A percentile compares a stretch with the other conserved stretches of the same genome.
These are phyloP conservation scores for Esox lucius DNA, from an alignment of 2,797 vertebrate genomes.

Conservation along the genomic window DNA sequence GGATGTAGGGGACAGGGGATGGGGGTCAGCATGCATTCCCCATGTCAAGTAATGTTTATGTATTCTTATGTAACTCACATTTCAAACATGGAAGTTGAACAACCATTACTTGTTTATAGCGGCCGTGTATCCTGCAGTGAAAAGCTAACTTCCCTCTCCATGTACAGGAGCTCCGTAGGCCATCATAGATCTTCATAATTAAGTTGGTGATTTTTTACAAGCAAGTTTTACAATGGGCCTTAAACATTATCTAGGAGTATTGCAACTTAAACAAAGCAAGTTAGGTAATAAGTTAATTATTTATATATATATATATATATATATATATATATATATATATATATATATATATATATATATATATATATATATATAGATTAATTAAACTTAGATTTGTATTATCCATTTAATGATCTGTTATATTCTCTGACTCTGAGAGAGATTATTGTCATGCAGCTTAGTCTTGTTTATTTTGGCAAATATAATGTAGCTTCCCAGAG, in stretches of 20 bases:
- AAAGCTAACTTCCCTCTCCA: not conserved
- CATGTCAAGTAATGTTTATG: not conserved
- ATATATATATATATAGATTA: too few relatives aligned
- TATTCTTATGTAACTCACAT: not conserved
- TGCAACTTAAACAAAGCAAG: not conserved
- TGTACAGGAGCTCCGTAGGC: not conserved
- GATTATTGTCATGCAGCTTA: not conserved
- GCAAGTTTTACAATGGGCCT: not conserved
- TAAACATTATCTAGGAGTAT: not conserved
- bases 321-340: not conserved
- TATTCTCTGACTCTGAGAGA: not conserved
- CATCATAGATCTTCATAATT: not conserved
- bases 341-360: too few relatives aligned
- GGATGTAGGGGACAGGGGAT: not conserved
- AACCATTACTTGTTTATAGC: not conserved
- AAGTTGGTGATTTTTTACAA: not conserved
- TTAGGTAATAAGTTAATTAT: not conserved
- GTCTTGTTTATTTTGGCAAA: not conserved
- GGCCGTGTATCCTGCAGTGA: not conserved
- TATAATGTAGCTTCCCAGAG: not conserved
- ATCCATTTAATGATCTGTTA: not conserved
- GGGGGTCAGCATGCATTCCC: too few relatives aligned
- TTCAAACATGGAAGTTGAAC: not conserved
- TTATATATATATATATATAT: too few relatives aligned
- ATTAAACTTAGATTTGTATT: not conserved